These are phyloP conservation scores for Drosophila punjabiensis DNA, from an alignment of 1,140 invertebrate species.

Conservation along the genomic window DNA sequence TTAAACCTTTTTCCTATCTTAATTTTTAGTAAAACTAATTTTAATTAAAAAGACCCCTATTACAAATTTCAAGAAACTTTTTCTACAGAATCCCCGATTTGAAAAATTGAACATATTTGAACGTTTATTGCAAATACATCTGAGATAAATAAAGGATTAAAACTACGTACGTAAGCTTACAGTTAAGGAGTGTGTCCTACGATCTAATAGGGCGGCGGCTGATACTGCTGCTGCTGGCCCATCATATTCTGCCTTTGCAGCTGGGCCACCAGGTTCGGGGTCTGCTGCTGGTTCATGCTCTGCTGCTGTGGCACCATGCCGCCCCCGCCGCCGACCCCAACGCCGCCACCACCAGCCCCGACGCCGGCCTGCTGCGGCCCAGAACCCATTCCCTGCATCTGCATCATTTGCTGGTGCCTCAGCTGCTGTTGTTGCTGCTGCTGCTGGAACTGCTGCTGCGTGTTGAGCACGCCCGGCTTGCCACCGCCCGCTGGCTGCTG, in stretches of 20 bases:
- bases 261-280: slow-evolving; percentile 88
- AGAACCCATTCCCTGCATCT: slow-evolving; percentile 81
- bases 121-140: slow-evolving; percentile 68
- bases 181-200: slow-evolving; percentile 31
- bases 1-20: too few relatives aligned
- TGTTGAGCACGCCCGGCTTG: slow-evolving; percentile 73
- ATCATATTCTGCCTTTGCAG: slow-evolving; percentile 87
- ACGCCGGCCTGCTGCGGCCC: slow-evolving; percentile 39
- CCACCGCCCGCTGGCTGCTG: slow-evolving; percentile 77
- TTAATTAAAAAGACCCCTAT: too few relatives aligned
- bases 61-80: too few relatives aligned
- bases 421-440: slow-evolving; percentile 84
- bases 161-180: slow-evolving; percentile 44
- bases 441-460: slow-evolving; percentile 82
- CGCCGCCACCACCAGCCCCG: slow-evolving; percentile 54
- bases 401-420: slow-evolving; percentile 85
- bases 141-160: slow-evolving; percentile 67
- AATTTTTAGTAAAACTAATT: too few relatives aligned
- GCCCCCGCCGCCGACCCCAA: slow-evolving; percentile 61
- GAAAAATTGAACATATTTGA: slow-evolving; percentile 14
- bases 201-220: slow-evolving; percentile 68
- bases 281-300: slow-evolving; percentile 87
- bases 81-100: too few relatives aligned
- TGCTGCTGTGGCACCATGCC: slow-evolving; percentile 83
- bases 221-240: slow-evolving; percentile 81